Evolutionary conservation across 1,140 invertebrate species (phyloP).

Genomic region (Euwallacea similis): DNA sequence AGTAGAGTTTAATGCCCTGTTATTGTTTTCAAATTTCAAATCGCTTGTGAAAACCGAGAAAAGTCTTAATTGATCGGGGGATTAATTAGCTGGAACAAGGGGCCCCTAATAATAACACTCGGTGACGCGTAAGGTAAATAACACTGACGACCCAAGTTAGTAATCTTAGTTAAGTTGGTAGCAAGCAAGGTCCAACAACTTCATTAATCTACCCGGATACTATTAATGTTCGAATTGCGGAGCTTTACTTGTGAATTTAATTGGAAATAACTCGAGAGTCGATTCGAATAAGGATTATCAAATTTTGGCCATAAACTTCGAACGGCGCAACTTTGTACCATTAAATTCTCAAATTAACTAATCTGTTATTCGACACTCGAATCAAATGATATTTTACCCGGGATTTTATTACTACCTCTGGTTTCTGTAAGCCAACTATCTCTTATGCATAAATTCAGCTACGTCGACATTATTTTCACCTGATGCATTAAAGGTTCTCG

Average conservation of each 20-base stretch:
- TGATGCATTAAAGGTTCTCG: constrained; percentile 16
- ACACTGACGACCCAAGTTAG: constrained; percentile 26
- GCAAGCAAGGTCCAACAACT: constrained; percentile 39
- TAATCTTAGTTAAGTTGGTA: constrained; percentile 40
- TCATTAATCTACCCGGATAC: constrained; percentile 41
- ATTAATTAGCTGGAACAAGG: neutral
- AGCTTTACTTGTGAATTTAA: constrained; percentile 41
- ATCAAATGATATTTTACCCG: constrained; percentile 36
- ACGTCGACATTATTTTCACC: constrained; percentile 18
- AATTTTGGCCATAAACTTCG: constrained; percentile 40
- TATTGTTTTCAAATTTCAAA: too few relatives aligned
- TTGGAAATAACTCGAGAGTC: constrained; percentile 40
- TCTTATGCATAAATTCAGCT: constrained; percentile 29
- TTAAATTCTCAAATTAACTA: constrained; percentile 41
- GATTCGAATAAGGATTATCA: constrained; percentile 40
- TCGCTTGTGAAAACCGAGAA: too few relatives aligned
- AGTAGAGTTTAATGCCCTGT: neutral
- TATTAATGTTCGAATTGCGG: constrained; percentile 40
- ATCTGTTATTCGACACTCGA: constrained; percentile 39
- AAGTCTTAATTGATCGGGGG: neutral
- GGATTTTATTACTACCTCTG: constrained; percentile 34
- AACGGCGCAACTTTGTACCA: constrained; percentile 36
- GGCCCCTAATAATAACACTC: constrained; percentile 20
- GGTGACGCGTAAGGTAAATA: constrained; percentile 20
- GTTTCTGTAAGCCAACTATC: constrained; percentile 30